Conservation (phyloP, 2,797 vertebrate species). For the Myotis pilosus region DNA sequence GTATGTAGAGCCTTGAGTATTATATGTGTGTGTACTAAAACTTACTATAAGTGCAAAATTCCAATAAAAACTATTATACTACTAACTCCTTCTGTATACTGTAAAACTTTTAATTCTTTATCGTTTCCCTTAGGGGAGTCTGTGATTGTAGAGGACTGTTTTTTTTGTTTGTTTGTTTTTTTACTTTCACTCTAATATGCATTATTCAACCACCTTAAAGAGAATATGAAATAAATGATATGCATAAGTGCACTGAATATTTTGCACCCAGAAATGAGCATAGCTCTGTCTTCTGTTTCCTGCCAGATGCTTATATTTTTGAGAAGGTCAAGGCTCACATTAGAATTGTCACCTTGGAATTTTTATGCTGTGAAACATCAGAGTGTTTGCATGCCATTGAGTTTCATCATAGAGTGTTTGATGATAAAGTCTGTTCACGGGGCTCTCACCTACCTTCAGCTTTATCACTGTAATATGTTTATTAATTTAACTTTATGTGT, state of each 20-base stretch:
- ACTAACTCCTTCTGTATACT: background rate
- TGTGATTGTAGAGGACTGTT: background rate
- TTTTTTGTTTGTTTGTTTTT: background rate
- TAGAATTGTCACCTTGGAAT: background rate
- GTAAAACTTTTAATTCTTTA: background rate
- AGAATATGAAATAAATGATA: background rate
- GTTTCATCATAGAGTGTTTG: background rate
- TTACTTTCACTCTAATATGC: background rate
- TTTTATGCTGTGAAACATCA: background rate
- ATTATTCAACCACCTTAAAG: background rate
- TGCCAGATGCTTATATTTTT: slow-evolving; percentile 15
- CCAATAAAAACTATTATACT: background rate
- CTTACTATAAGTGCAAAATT: background rate
- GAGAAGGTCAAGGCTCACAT: background rate
- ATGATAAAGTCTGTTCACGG: background rate
- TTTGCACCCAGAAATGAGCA: slow-evolving; percentile 12
- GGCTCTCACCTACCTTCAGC: background rate
- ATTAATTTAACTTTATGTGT: background rate
- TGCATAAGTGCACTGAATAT: background rate
- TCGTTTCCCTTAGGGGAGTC: background rate
- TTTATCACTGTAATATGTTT: background rate
- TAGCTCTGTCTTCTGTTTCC: background rate
- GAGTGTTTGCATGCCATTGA: background rate
- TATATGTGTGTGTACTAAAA: background rate
- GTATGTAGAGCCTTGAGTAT: background rate